Percentiles rank a stretch among this genome's conserved stretches.
Conservation (phyloP, 2,888 invertebrate genomes). For the Epistrophella euchroma region DNA sequence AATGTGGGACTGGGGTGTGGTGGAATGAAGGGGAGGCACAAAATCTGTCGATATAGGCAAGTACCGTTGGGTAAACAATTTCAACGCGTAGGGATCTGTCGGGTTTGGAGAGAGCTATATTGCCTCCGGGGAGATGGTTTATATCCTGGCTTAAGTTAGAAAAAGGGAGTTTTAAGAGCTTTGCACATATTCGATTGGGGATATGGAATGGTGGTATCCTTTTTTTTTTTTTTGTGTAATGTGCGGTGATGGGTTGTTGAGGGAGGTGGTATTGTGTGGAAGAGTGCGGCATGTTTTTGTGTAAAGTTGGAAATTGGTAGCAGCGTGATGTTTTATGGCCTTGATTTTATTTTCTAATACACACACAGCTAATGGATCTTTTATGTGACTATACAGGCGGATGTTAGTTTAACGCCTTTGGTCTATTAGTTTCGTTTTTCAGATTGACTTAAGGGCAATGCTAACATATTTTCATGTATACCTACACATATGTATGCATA, state of each 20-base stretch:
- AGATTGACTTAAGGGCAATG: constrained; percentile 52
- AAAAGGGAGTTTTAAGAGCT: constrained; percentile 63
- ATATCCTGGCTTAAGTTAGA: constrained; percentile 50
- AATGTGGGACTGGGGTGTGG: background rate
- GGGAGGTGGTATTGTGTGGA: background rate
- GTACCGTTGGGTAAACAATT: constrained; percentile 49
- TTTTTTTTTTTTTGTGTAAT: constrained; percentile 26
- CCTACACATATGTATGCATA: background rate
- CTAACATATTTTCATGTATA: constrained; percentile 41
- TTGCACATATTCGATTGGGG: constrained; percentile 71
- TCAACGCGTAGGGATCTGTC: constrained; percentile 7
- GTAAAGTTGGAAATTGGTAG: constrained; percentile 57
- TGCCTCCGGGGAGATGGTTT: constrained; percentile 39
- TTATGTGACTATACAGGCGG: constrained; percentile 66
- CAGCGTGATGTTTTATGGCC: constrained; percentile 62
- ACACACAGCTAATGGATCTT: constrained; percentile 69
- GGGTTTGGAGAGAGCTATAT: background rate
- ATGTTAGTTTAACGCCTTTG: constrained; percentile 63
- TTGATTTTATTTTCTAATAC: constrained; percentile 68
- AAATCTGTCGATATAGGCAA: constrained; percentile 48
- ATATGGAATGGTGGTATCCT: constrained; percentile 40
- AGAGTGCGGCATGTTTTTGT: constrained; percentile 37
- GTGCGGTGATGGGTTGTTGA: constrained; percentile 31
- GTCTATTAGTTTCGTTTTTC: constrained; percentile 71
- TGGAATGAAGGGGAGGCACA: background rate